Evolutionary conservation across 2,888 invertebrate genomes (phyloP).

Genomic region (Acanthococcus lagerstroemiae): DNA sequence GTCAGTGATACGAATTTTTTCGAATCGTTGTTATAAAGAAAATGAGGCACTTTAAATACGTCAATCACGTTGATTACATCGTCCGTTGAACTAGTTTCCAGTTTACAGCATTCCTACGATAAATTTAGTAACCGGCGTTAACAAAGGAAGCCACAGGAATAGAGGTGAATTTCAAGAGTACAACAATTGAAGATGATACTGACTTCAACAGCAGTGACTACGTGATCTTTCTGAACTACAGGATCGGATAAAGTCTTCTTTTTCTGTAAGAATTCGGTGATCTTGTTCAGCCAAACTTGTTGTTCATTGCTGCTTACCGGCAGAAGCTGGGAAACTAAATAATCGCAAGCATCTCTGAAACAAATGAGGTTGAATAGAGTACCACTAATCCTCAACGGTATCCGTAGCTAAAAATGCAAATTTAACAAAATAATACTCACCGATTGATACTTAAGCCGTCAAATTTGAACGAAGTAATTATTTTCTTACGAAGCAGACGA

Average conservation of each 20-base stretch:
- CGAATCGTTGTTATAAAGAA: slow-evolving; percentile 60
- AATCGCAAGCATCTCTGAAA: slow-evolving; percentile 58
- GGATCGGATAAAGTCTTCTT: slow-evolving; percentile 52
- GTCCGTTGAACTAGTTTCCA: slow-evolving; percentile 57
- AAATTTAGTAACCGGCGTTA: too few relatives aligned
- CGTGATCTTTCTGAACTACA: slow-evolving; percentile 59
- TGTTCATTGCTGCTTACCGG: slow-evolving; percentile 51
- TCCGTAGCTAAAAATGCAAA: slow-evolving; percentile 13
- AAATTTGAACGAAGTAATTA: slow-evolving; percentile 52
- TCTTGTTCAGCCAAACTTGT: slow-evolving; percentile 59
- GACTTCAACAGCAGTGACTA: slow-evolving; percentile 64
- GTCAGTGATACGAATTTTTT: slow-evolving; percentile 54
- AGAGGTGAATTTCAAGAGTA: too few relatives aligned
- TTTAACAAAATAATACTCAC: not conserved
- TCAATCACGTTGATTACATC: slow-evolving; percentile 67
- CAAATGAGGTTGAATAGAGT: slow-evolving; percentile 25
- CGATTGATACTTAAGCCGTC: slow-evolving; percentile 48
- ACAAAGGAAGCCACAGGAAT: too few relatives aligned
- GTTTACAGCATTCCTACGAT: slow-evolving; percentile 48
- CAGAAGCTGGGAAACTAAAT: slow-evolving; percentile 60
- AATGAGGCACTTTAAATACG: slow-evolving; percentile 71
- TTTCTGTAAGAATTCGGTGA: slow-evolving; percentile 68
- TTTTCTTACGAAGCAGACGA: slow-evolving; percentile 34
- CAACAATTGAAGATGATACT: too few relatives aligned
- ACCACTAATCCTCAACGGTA: too few relatives aligned